A percentile compares a stretch with the other conserved stretches of the same genome.
Evolutionary conservation across 1,140 invertebrate genomes (phyloP).

Genomic region (Drosophila lacteicornis): DNA sequence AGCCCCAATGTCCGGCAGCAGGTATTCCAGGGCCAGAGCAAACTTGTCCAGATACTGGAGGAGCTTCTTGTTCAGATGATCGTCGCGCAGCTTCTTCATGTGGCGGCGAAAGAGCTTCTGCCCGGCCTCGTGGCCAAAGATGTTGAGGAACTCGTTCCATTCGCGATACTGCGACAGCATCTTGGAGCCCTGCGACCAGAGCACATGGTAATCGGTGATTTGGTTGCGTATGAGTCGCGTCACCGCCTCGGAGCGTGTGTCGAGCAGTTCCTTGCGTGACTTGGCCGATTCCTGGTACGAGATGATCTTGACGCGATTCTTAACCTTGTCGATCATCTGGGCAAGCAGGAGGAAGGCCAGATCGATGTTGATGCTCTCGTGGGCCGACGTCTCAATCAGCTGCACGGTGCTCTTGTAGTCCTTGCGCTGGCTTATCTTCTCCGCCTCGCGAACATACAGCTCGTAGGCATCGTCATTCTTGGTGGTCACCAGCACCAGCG

Average conservation of each 20-base stretch:
- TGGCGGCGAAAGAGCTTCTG: constrained; percentile 92
- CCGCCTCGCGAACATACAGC: constrained; percentile 94
- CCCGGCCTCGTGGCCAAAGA: constrained; percentile 93
- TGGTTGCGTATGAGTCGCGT: constrained; percentile 92
- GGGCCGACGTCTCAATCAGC: constrained; percentile 97
- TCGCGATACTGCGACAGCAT: constrained; percentile 94
- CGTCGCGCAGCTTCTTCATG: constrained; percentile 94
- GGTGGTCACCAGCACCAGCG: constrained; percentile 96
- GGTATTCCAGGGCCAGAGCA: constrained; percentile 92
- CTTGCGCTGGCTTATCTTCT: constrained; percentile 94
- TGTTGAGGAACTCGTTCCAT: constrained; percentile 95
- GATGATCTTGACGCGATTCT: constrained; percentile 89
- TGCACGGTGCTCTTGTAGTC: constrained; percentile 96
- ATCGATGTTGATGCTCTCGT: constrained; percentile 99
- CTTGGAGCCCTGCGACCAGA: constrained; percentile 94
- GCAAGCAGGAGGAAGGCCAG: constrained; percentile 96
- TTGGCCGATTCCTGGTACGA: constrained; percentile 95
- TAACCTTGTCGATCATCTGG: constrained; percentile 93
- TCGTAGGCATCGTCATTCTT: constrained; percentile 98
- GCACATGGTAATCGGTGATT: constrained; percentile 92
- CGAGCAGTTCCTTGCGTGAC: constrained; percentile 94
- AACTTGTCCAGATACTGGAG: constrained; percentile 93
- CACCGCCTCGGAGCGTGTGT: constrained; percentile 94
- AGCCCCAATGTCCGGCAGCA: constrained; percentile 92
- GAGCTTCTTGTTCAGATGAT: constrained; percentile 92